Evolutionary conservation across 2,888 invertebrate genomes (phyloP), one percentile per base, ranked within the genome.

Genomic region (Drosophila monieri): DNA sequence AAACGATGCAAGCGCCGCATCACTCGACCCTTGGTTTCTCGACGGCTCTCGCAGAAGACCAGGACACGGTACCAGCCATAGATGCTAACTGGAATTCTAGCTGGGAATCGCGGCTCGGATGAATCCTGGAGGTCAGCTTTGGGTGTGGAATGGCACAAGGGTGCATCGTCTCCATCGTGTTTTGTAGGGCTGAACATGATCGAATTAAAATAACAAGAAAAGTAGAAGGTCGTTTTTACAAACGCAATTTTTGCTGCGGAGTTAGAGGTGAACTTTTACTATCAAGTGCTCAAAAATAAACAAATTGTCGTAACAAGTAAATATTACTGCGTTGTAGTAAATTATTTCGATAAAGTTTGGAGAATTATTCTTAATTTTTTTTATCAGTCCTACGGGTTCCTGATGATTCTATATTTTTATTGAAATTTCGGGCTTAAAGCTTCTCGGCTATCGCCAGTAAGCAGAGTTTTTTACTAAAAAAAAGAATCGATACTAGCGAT

Each of bases 31-130:
- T 57, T 6, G 10, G 14, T 43, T 6, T 39, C 55, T 6, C 58
- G 47, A n/a, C 57, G 71, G 2, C 60, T 35, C 1, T 53, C 52
- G 23, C 58, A 71, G 12, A 39, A 78, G 6, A 79, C 61, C 6
- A 78, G 43, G 0, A 85, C 72, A 0, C 85, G 81, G 44, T 85
- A 79, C 78, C 78, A 79, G 1, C 78, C 85, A 18, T 70, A 73
- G 0, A 47, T 49, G 3, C 81, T 85, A 6, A 80, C 70, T 21
- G 85, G 55, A 5, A 65, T 37, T 5, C 18, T 64, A 9, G 8
- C 4, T 3, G 6, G 10, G 1, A 6, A 5, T 9, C 9, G 14
- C 23, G n/a, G 1, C 4, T 21, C 12, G 5, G 1, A 3, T 0
- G 9, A 6, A 8, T 10, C 9, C 9, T 15, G 6, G 15, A 6